Percentiles rank a stretch among this genome's conserved stretches.
phyloP scores from a whole-genome alignment of 2,113 vertebrate genomes.

The Herpailurus yagouaroundi region DNA sequence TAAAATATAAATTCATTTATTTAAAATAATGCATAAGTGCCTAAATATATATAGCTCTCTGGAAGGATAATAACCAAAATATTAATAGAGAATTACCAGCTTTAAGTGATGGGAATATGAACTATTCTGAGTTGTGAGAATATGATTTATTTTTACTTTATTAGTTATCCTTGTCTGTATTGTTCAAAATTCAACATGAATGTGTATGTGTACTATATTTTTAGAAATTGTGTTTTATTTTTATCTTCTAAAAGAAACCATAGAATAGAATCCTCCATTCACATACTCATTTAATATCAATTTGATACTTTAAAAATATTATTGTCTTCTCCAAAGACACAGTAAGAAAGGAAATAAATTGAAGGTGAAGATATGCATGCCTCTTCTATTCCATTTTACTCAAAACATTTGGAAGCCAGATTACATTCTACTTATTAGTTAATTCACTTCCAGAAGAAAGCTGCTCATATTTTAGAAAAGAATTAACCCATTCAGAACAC shows the following conservation, averaged over 20 bases:
- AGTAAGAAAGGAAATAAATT: background rate
- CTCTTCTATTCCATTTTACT: background rate
- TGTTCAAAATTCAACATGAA: conserved; percentile 30
- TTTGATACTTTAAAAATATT: background rate
- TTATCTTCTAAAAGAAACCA: conserved; percentile 31
- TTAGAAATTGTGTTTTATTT: background rate
- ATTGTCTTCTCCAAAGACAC: background rate
- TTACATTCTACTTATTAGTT: background rate
- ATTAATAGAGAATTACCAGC: background rate
- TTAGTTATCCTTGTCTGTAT: background rate
- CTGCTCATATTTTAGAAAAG: background rate
- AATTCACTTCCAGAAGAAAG: background rate
- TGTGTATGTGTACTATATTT: background rate
- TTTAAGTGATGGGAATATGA: background rate
- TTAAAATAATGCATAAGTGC: background rate
- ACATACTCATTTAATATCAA: conserved; percentile 22
- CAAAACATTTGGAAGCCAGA: background rate
- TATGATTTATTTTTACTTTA: conserved; percentile 38
- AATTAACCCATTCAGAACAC: background rate
- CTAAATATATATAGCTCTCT: background rate
- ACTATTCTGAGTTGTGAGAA: conserved; percentile 27
- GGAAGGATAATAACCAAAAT: conserved; percentile 26
- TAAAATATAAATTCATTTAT: background rate
- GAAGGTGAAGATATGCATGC: background rate
- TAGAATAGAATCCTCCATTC: background rate